These are phyloP conservation scores for Unio pictorum DNA, from an alignment of 2,888 invertebrate genomes.

Conservation along the genomic window DNA sequence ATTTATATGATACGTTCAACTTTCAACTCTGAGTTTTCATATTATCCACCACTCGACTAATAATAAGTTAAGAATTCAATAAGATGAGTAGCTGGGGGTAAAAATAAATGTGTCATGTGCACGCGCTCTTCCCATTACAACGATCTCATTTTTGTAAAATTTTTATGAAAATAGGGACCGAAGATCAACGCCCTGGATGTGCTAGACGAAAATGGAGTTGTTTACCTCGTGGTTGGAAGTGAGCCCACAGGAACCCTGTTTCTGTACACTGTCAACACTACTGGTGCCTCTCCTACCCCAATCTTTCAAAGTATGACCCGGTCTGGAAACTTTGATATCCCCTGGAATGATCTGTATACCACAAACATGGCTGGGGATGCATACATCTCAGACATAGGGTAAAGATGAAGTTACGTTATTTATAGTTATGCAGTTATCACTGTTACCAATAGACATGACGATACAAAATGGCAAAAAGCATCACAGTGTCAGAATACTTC, in stretches of 20 bases:
- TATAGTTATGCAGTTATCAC: no score
- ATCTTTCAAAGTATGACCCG: constrained; percentile 27
- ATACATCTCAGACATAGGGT: constrained; percentile 42
- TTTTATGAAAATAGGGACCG: constrained; percentile 30
- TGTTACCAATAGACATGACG: no score
- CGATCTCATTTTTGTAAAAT: not conserved
- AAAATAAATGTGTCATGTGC: no score
- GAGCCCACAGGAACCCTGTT: constrained; percentile 39
- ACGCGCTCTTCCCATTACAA: not conserved
- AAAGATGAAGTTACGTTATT: not conserved
- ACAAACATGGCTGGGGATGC: constrained; percentile 36
- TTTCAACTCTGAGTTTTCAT: no score
- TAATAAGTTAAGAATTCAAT: no score
- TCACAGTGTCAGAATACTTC: no score
- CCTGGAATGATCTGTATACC: constrained; percentile 40
- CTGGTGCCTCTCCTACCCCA: constrained; percentile 27
- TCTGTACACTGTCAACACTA: constrained; percentile 37
- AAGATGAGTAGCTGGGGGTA: no score
- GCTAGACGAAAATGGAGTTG: constrained; percentile 28
- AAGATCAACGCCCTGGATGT: constrained; percentile 41
- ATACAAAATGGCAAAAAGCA: no score
- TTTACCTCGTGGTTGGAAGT: constrained; percentile 40
- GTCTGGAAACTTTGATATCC: constrained; percentile 29
- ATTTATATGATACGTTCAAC: no score
- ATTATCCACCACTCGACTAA: no score